Evolutionary conservation across 1,140 invertebrate genomes (phyloP).

Genomic region (Drosophila melanica): DNA sequence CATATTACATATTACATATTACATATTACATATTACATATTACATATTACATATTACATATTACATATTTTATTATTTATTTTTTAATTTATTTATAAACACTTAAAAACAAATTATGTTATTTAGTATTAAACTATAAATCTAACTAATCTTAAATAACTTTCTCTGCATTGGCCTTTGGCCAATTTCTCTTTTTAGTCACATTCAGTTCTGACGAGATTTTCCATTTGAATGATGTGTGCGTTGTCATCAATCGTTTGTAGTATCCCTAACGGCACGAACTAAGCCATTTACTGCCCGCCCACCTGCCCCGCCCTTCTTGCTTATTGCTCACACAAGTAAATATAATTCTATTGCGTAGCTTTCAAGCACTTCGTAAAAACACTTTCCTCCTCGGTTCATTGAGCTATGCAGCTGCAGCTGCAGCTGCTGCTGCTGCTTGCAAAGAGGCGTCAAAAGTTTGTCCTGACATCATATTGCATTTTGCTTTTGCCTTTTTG

Average conservation of each 20-base stretch:
- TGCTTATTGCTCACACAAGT: slow-evolving; percentile 45
- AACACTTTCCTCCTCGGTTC: slow-evolving; percentile 62
- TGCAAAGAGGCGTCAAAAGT: slow-evolving; percentile 58
- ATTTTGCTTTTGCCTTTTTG: slow-evolving; percentile 49
- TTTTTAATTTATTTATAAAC: not conserved
- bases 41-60: too few species aligned
- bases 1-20: too few species aligned
- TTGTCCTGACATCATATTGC: slow-evolving; percentile 57
- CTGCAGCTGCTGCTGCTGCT: slow-evolving; percentile 26
- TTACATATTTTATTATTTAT: too few species aligned
- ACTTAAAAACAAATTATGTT: not conserved
- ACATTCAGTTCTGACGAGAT: slow-evolving; percentile 3
- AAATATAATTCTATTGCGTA: slow-evolving; percentile 58
- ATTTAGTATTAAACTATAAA: too few species aligned
- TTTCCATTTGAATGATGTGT: not conserved
- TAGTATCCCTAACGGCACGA: slow-evolving; percentile 15
- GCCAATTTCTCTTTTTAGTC: not conserved
- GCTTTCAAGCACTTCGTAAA: slow-evolving; percentile 32
- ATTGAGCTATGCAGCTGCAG: slow-evolving; percentile 57
- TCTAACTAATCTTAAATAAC: too few species aligned
- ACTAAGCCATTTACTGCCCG: slow-evolving; percentile 18
- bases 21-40: too few species aligned
- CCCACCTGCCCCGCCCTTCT: not conserved
- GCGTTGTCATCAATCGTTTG: slow-evolving; percentile 23
- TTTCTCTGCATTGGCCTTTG: too few species aligned